phyloP scores from a whole-genome alignment of 2,797 vertebrate species.

The Ctenopoma multispine region DNA sequence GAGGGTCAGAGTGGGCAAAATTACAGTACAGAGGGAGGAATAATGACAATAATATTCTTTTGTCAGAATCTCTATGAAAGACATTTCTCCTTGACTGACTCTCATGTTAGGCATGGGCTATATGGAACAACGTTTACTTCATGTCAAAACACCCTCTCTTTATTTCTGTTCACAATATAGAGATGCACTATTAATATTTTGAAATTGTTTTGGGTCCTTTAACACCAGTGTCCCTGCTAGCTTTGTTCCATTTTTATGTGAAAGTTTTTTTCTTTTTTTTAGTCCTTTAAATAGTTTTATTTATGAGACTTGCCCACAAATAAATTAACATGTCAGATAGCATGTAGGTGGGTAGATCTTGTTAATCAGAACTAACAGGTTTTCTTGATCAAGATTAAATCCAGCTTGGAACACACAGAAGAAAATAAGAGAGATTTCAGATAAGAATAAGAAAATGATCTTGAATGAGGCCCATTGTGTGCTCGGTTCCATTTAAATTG shows the following conservation, averaged over 20 bases:
- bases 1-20: background rate
- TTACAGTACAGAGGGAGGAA: too few relatives aligned
- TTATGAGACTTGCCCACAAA: too few relatives aligned
- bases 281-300: background rate
- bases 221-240: background rate
- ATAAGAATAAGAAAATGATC: too few relatives aligned
- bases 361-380: background rate
- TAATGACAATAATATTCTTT: background rate
- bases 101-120: background rate
- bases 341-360: too few relatives aligned
- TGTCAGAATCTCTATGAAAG: background rate
- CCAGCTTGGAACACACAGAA: background rate
- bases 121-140: background rate
- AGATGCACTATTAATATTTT: too few relatives aligned
- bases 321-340: too few relatives aligned
- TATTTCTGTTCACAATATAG: background rate
- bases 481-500: background rate
- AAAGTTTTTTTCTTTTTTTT: background rate
- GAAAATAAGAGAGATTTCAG: background rate
- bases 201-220: background rate
- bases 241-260: background rate
- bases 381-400: background rate
- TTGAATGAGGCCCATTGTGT: background rate
- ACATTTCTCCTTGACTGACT: background rate
- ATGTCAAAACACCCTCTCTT: background rate